phyloP scores from a whole-genome alignment of 2,113 vertebrate species.

The Oryzias melastigma region DNA sequence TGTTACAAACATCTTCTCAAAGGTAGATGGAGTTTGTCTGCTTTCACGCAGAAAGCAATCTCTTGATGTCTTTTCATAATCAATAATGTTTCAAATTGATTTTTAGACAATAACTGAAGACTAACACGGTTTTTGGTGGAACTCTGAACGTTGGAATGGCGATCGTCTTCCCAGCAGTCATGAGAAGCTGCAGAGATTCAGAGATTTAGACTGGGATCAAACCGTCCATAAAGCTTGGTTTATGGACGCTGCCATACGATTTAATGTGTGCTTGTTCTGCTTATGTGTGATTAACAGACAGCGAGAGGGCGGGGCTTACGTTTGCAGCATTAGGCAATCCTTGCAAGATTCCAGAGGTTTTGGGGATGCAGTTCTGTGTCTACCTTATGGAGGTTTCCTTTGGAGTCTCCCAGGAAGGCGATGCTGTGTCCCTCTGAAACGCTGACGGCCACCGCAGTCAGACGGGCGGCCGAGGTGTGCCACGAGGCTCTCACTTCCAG shows the following conservation, averaged over 20 bases:
- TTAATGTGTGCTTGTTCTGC: constrained; percentile 22
- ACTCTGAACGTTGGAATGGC: constrained; percentile 18
- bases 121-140: constrained; percentile 43
- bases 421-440: constrained; percentile 87
- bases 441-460: constrained; percentile 90
- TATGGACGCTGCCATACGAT: constrained; percentile 8
- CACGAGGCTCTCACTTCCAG: constrained; percentile 79
- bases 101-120: too few relatives aligned
- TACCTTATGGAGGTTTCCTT: constrained; percentile 91
- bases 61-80: too few relatives aligned
- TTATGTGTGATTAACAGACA: constrained; percentile 16
- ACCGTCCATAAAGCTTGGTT: constrained; percentile 9
- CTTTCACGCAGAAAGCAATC: too few relatives aligned
- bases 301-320: constrained; percentile 9
- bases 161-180: constrained; percentile 12
- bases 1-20: too few relatives aligned
- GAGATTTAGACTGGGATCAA: constrained; percentile 6
- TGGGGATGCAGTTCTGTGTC: background rate
- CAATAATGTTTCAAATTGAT: too few relatives aligned
- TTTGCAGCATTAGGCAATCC: constrained; percentile 15
- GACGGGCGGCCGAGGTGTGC: constrained; percentile 77
- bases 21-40: too few relatives aligned
- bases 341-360: background rate
- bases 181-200: constrained; percentile 6
- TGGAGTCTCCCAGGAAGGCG: constrained; percentile 91